A percentile compares a stretch with the other conserved stretches of the same genome.
Conservation (phyloP, 2,797 vertebrate species). For the Gymnopithys bicolor region DNA sequence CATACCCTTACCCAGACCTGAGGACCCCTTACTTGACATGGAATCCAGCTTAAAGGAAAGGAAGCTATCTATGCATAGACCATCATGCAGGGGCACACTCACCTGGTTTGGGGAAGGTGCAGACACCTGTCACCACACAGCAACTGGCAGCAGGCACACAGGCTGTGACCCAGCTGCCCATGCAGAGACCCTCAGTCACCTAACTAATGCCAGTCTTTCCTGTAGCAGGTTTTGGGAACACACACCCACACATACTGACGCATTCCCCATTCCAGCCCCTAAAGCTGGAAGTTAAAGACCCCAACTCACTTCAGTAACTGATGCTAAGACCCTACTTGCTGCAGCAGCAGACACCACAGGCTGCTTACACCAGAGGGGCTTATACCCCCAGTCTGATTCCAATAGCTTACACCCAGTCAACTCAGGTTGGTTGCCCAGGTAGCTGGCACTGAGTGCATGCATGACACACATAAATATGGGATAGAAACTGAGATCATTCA, state of each 20-base stretch:
- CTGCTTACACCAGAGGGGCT: background rate
- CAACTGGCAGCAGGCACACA: background rate
- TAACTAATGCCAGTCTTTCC: background rate
- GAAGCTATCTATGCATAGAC: rapidly evolving
- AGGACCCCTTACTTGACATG: rapidly evolving
- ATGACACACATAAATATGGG: too few relatives aligned
- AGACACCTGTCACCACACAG: background rate
- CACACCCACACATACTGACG: background rate
- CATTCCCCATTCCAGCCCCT: rapidly evolving
- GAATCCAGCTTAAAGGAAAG: background rate
- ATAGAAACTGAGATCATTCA: background rate
- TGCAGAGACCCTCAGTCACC: background rate
- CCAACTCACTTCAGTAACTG: background rate
- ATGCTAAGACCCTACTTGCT: background rate
- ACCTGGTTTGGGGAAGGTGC: background rate
- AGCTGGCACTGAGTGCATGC: background rate
- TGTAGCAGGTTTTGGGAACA: background rate
- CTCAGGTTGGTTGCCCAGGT: rapidly evolving
- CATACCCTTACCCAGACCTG: background rate
- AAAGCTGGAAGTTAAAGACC: background rate
- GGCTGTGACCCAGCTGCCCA: background rate
- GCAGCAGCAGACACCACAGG: background rate
- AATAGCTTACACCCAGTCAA: too few relatives aligned
- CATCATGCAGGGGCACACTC: rapidly evolving
- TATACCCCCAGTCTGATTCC: too few relatives aligned